A percentile compares a stretch with the other conserved stretches of the same genome.
Conservation (phyloP, 1,140 invertebrate species). For the Panagrolaimus sp. region DNA sequence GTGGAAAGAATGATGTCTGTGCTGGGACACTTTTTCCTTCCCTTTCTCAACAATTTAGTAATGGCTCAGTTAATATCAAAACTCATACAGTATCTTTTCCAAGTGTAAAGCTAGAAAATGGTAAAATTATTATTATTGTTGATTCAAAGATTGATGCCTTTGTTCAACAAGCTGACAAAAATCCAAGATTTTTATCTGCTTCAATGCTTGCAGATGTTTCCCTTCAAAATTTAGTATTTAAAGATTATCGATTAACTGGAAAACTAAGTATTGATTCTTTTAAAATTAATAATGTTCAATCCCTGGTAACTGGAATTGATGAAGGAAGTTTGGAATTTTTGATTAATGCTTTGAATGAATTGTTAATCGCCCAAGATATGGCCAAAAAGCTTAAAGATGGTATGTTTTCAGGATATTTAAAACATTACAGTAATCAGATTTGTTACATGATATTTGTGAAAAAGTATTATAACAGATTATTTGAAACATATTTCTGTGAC, state of each 20-base stretch:
- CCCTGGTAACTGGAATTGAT: constrained; percentile 56
- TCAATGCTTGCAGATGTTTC: constrained; percentile 55
- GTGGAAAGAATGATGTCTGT: constrained; percentile 54
- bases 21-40: constrained; percentile 58
- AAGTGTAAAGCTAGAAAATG: constrained; percentile 43
- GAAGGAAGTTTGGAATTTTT: constrained; percentile 56
- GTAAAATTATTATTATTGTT: constrained; percentile 50
- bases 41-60: constrained; percentile 45
- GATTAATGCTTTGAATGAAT: constrained; percentile 57
- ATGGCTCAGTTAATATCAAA: constrained; percentile 57
- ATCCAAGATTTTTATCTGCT: constrained; percentile 55
- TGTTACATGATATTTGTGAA: too few species aligned
- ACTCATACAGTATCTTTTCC: constrained; percentile 58
- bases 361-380: constrained; percentile 58
- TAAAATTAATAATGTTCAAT: constrained; percentile 47
- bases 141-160: constrained; percentile 58
- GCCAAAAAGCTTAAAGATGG: constrained; percentile 57
- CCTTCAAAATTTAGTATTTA: constrained; percentile 51
- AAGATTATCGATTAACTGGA: constrained; percentile 50
- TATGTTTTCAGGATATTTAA: constrained; percentile 20
- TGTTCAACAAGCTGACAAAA: constrained; percentile 55
- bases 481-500: too few species aligned
- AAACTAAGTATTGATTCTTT: constrained; percentile 45
- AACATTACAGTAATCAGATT: too few species aligned
- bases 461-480: too few species aligned